These are phyloP conservation scores for Edolisoma coerulescens DNA, from an alignment of 2,113 vertebrate species.

Conservation along the genomic window DNA sequence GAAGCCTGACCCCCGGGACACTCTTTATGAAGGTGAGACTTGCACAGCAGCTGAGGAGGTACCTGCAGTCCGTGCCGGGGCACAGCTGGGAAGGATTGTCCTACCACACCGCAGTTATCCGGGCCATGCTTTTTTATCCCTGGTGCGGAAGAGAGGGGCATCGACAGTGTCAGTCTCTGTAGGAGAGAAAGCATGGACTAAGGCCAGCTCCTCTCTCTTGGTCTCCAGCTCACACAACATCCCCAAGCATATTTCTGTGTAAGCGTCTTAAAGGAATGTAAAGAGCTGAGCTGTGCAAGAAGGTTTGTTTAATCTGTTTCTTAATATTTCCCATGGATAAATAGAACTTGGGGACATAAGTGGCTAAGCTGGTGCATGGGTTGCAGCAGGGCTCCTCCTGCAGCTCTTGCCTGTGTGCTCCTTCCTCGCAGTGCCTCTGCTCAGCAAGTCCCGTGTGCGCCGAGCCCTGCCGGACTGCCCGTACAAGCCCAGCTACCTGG, in stretches of 20 bases:
- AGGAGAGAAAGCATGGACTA: neutral
- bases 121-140: neutral
- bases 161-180: neutral
- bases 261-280: neutral
- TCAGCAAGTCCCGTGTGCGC: constrained; percentile 73
- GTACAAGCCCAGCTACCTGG: constrained; percentile 88
- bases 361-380: neutral
- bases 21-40: constrained; percentile 76
- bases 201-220: neutral
- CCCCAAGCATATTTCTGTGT: neutral
- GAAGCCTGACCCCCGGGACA: constrained; percentile 83
- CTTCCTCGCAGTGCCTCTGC: constrained; percentile 78
- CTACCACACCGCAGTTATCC: accelerated
- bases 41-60: neutral
- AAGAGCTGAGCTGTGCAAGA: neutral
- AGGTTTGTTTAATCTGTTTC: neutral
- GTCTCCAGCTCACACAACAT: neutral
- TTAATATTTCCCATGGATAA: neutral
- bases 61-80: neutral
- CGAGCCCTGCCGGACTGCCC: constrained; percentile 82
- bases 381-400: neutral
- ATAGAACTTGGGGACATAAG: neutral
- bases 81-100: neutral
- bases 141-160: neutral
- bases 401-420: neutral